Evolutionary conservation across 2,113 vertebrate species (phyloP), one percentile per base, ranked within the genome.

Genomic region (Sylvilagus bachmani): DNA sequence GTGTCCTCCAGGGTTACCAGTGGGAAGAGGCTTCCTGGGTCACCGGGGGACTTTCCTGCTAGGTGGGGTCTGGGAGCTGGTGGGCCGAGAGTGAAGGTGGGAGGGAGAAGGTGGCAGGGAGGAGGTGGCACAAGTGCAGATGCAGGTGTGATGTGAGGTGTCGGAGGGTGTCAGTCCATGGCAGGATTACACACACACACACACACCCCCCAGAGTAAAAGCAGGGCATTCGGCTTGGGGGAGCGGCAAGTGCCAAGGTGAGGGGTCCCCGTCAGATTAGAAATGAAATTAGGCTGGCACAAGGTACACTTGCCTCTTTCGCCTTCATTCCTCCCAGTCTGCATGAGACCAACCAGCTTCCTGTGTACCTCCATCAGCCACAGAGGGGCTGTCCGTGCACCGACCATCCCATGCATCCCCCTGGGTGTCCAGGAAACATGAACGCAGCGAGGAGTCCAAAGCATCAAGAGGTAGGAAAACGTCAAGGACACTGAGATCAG

Each of bases 41-140:
- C 33, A 69, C 29, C 16, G 44, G 1, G 1, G 69, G 66, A 31
- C 49, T n/a, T 25, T n/a, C 75, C 66, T 44, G 66, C 51, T 6
- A 14, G 19, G 21, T 22, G 2, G 22, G 38, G 58, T 29, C 38
- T 53, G 55, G n/a, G 69, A 53, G 31, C 7, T 5, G 69, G 36
- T 24, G 27, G 71, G 27, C 19, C 0, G 2, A 11, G 22, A n/a
- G 24, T 19, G 49, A 22, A 25, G 25, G 4, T 1, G 24, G 51
- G 22, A 29, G 11, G 0, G 0, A n/a, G 11, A 3, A 11, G 10
- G n/a, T 21, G 31, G 75, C 27, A 31, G 33, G 33, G 33, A 44
- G 44, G 6, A 44, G 44, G 44, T 44, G 44, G 44, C 44, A 44
- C 44, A 44, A 44, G 33, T 16, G n/a, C 2, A 0, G 0, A 1